phyloP scores from a whole-genome alignment of 2,888 invertebrate genomes.

The Chamaedrilus cognettii region DNA sequence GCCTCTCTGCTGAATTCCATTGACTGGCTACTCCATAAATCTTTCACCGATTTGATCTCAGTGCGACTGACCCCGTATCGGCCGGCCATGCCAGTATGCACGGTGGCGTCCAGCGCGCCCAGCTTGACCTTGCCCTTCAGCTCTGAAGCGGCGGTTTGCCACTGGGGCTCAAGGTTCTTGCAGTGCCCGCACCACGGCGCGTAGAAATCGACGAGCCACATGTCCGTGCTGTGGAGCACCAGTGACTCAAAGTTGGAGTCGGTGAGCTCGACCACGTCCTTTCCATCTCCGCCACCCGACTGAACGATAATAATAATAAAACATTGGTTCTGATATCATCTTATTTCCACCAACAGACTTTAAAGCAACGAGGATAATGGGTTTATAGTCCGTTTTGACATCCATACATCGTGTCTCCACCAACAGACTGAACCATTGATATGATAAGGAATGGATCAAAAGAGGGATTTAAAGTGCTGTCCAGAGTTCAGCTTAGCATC shows the following conservation, averaged over 20 bases:
- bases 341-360: too few relatives aligned
- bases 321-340: too few relatives aligned
- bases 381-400: too few relatives aligned
- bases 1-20: too few relatives aligned
- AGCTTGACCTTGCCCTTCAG: conserved; percentile 93
- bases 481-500: too few relatives aligned
- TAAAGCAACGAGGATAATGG: too few relatives aligned
- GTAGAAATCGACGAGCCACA: conserved; percentile 98
- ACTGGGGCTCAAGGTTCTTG: conserved; percentile 93
- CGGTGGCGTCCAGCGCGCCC: conserved; percentile 95
- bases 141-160: conserved; percentile 92
- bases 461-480: too few relatives aligned
- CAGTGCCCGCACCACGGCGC: conserved; percentile 75
- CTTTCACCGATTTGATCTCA: too few relatives aligned
- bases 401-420: neutral
- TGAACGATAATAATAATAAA: too few relatives aligned
- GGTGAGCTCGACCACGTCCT: conserved; percentile 87
- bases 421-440: too few relatives aligned
- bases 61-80: conserved; percentile 72
- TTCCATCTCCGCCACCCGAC: conserved; percentile 44
- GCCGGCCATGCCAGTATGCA: conserved; percentile 78
- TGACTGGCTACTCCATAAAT: too few relatives aligned
- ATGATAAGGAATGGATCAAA: too few relatives aligned
- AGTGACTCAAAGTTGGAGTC: conserved; percentile 93
- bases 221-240: conserved; percentile 89